Conservation (phyloP, 2,888 invertebrate genomes). For the Odontothrips loti region DNA sequence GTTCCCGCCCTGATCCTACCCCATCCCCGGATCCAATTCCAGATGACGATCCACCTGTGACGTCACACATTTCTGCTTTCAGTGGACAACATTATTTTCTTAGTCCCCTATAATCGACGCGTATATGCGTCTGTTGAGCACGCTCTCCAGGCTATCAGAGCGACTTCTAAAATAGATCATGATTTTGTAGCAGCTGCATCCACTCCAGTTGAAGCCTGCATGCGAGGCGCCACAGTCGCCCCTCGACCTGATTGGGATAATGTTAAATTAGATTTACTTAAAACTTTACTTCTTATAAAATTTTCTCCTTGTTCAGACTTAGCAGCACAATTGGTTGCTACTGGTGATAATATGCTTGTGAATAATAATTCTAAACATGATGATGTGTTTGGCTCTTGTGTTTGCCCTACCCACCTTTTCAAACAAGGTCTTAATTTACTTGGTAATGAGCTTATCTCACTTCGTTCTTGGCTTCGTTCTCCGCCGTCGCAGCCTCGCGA, state of each 20-base stretch:
- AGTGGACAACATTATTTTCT: not conserved
- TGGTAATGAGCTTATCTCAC: not conserved
- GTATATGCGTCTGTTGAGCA: not conserved
- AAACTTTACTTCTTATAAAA: not conserved
- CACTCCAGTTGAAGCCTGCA: not conserved
- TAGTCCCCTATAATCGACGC: not conserved
- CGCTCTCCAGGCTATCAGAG: not conserved
- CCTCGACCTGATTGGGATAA: not conserved
- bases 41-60: not conserved
- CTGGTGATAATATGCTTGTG: not conserved
- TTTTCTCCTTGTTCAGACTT: not conserved
- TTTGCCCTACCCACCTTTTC: not conserved
- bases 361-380: not conserved
- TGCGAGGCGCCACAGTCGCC: not conserved
- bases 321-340: not conserved
- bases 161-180: not conserved
- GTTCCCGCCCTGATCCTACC: not conserved
- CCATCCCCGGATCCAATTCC: not conserved
- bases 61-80: not conserved
- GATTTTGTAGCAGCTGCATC: not conserved
- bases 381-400: not conserved
- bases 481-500: too few species aligned
- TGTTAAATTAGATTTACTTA: not conserved
- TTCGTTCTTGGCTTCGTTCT: not conserved
- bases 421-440: not conserved